These are phyloP conservation scores for Channa argus DNA, from an alignment of 2,113 vertebrate genomes.

Conservation along the genomic window DNA sequence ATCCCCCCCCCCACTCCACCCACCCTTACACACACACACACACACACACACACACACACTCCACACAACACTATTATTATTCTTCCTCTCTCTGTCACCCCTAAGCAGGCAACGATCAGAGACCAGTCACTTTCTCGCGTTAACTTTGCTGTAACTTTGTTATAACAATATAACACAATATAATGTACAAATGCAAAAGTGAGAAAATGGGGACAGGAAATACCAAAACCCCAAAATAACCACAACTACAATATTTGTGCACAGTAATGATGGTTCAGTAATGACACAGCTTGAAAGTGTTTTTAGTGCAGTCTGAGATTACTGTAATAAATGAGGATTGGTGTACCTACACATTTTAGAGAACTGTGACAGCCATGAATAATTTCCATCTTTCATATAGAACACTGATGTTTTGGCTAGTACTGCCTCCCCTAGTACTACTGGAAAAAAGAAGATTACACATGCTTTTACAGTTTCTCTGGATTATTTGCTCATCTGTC, in stretches of 20 bases:
- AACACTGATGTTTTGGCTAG: too few relatives aligned
- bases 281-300: conserved; percentile 3
- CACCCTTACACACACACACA: too few relatives aligned
- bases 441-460: too few relatives aligned
- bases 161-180: not conserved
- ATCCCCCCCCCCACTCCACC: not conserved
- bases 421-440: too few relatives aligned
- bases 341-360: conserved; percentile 15
- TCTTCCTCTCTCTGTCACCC: conserved; percentile 7
- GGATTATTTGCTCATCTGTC: too few relatives aligned
- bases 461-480: too few relatives aligned
- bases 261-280: not conserved
- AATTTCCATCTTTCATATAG: not conserved
- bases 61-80: conserved; percentile 3
- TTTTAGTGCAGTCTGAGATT: too few relatives aligned
- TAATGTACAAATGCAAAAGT: not conserved
- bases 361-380: conserved; percentile 35
- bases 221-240: too few relatives aligned
- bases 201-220: not conserved
- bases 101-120: conserved; percentile 11
- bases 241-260: not conserved
- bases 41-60: too few relatives aligned
- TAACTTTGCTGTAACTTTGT: conserved; percentile 3
- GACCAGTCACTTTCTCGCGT: not conserved
- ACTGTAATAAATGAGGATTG: not conserved